These are phyloP conservation scores for Eutolmus rufibarbis DNA, from an alignment of 2,888 invertebrate genomes.

Conservation along the genomic window DNA sequence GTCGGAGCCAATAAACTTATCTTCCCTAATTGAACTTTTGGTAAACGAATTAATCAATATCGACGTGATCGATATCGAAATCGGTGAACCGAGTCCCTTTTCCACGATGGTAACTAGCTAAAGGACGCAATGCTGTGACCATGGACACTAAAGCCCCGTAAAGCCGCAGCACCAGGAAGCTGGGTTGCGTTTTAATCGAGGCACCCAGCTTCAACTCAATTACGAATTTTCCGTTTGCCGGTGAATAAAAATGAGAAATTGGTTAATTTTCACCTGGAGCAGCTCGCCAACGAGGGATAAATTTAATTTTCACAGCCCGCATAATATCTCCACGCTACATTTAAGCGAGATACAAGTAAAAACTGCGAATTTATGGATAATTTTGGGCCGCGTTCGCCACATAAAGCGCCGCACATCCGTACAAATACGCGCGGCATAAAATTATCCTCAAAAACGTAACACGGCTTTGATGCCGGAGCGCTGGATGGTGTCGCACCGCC, in stretches of 20 bases:
- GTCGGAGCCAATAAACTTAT: neutral
- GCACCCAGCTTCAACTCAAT: slow-evolving; percentile 5
- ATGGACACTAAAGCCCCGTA: neutral
- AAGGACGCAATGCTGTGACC: neutral
- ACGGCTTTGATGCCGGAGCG: slow-evolving; percentile 10
- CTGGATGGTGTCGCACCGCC: neutral
- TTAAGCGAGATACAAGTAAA: slow-evolving; percentile 29
- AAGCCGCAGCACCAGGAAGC: neutral
- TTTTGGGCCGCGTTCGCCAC: slow-evolving; percentile 10
- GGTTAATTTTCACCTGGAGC: slow-evolving; percentile 37
- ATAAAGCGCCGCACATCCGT: slow-evolving; percentile 32
- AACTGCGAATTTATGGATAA: slow-evolving; percentile 40
- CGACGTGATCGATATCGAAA: neutral
- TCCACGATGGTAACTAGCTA: neutral
- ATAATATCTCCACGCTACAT: slow-evolving; percentile 33
- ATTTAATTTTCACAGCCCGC: slow-evolving; percentile 34
- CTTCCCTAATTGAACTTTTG: neutral
- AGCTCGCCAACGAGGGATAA: slow-evolving; percentile 29
- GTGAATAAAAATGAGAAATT: slow-evolving; percentile 27
- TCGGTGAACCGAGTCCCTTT: neutral
- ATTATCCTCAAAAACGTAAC: slow-evolving; percentile 23
- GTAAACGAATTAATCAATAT: neutral
- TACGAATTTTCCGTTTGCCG: slow-evolving; percentile 8
- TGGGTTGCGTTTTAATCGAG: neutral
- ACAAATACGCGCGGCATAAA: slow-evolving; percentile 35